phyloP scores from a whole-genome alignment of 2,797 vertebrate species.

The Micropoecilia bifurca region DNA sequence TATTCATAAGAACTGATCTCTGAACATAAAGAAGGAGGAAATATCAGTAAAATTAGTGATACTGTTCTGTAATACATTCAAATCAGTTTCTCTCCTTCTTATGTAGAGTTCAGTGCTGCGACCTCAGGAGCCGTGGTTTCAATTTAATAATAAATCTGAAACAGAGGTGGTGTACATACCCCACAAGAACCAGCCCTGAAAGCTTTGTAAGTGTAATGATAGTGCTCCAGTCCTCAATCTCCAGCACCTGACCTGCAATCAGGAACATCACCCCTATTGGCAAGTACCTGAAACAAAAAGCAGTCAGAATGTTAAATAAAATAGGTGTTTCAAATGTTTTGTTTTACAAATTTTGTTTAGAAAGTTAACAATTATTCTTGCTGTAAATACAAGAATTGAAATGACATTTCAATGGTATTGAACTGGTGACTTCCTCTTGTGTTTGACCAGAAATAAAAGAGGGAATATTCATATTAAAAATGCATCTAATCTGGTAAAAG shows the following conservation, averaged over 20 bases:
- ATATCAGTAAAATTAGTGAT: no score
- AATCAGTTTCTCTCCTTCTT: neutral
- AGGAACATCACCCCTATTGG: neutral
- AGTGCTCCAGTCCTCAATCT: neutral
- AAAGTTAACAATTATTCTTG: no score
- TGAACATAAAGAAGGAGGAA: no score
- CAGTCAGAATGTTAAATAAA: no score
- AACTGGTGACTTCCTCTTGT: neutral
- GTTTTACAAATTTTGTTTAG: neutral
- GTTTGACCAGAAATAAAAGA: neutral
- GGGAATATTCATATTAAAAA: neutral
- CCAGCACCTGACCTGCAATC: neutral
- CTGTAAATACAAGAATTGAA: neutral
- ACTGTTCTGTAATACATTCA: no score
- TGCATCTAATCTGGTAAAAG: neutral
- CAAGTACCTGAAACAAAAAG: conserved; percentile 5
- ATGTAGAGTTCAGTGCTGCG: neutral
- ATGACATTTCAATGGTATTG: neutral
- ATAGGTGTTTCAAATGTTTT: neutral
- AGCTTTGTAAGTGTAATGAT: neutral
- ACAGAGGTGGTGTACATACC: conserved; percentile 8
- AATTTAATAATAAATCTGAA: neutral
- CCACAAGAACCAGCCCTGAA: neutral
- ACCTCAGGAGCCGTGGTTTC: neutral
- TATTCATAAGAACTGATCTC: no score